phyloP scores from a whole-genome alignment of 1,140 invertebrate species.

The Aphis gossypii region DNA sequence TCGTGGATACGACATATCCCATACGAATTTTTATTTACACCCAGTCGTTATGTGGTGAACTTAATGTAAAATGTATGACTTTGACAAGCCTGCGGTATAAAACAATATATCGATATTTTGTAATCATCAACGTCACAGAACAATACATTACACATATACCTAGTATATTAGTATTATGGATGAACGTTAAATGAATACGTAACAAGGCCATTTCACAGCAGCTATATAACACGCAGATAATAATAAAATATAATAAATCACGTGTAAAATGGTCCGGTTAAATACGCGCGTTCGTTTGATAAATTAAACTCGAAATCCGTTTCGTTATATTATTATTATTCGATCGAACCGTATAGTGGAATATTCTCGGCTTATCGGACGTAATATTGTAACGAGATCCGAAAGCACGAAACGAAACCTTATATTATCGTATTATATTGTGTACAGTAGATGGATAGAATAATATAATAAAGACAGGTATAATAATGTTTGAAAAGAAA shows the following conservation, averaged over 20 bases:
- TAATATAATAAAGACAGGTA: not conserved
- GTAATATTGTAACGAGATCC: not conserved
- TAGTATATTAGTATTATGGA: not conserved
- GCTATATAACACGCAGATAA: too few species aligned
- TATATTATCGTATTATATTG: not conserved
- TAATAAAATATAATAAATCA: too few species aligned
- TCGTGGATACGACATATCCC: not conserved
- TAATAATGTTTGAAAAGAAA: too few species aligned
- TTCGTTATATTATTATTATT: too few species aligned
- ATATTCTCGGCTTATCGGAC: not conserved
- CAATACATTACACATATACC: not conserved
- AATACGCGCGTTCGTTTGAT: too few species aligned
- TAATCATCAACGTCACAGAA: not conserved
- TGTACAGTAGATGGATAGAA: not conserved
- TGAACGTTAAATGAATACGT: not conserved
- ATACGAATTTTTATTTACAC: not conserved
- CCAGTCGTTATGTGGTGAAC: not conserved
- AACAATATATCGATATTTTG: not conserved
- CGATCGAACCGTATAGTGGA: not conserved
- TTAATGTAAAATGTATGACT: not conserved
- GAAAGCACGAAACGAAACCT: not conserved
- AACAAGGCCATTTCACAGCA: not conserved
- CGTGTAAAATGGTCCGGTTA: too few species aligned
- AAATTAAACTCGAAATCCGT: too few species aligned
- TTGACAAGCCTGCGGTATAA: not conserved